A percentile compares a stretch with the other conserved stretches of the same genome.
Evolutionary conservation across 2,797 vertebrate species (phyloP).

Genomic region (Darevskia nairensis): DNA sequence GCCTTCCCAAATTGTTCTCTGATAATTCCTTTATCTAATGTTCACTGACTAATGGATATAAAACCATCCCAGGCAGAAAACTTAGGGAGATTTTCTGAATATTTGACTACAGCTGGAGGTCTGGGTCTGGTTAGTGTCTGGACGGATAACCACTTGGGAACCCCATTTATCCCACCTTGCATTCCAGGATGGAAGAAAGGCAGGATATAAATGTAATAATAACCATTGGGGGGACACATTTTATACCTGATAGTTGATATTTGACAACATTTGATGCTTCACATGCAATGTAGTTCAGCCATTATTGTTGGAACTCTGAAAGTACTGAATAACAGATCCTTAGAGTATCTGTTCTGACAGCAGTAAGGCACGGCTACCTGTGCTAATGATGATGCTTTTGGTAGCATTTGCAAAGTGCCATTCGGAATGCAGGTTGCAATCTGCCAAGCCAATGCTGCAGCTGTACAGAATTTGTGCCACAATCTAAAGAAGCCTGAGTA

Average conservation of each 20-base stretch:
- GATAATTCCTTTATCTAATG: not conserved
- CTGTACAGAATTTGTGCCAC: no score
- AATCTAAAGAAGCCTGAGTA: no score
- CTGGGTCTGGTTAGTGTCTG: no score
- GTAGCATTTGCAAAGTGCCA: no score
- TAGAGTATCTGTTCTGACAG: not conserved
- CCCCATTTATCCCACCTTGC: no score
- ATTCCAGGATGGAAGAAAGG: no score
- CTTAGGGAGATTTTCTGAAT: not conserved
- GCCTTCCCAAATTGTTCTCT: not conserved
- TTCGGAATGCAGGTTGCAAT: no score
- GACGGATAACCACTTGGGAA: no score
- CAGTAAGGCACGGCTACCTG: not conserved
- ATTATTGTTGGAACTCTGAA: constrained; percentile 1
- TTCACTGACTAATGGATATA: not conserved
- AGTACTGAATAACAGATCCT: not conserved
- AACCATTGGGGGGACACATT: no score
- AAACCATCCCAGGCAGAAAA: not conserved
- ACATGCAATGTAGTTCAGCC: not conserved
- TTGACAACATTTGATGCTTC: not conserved
- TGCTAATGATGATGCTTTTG: not conserved
- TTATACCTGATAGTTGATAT: not conserved
- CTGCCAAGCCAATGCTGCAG: no score
- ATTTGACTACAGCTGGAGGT: not conserved
- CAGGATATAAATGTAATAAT: no score